Conservation (phyloP, 1,140 invertebrate genomes). For the Leptinotarsa lineolata region DNA sequence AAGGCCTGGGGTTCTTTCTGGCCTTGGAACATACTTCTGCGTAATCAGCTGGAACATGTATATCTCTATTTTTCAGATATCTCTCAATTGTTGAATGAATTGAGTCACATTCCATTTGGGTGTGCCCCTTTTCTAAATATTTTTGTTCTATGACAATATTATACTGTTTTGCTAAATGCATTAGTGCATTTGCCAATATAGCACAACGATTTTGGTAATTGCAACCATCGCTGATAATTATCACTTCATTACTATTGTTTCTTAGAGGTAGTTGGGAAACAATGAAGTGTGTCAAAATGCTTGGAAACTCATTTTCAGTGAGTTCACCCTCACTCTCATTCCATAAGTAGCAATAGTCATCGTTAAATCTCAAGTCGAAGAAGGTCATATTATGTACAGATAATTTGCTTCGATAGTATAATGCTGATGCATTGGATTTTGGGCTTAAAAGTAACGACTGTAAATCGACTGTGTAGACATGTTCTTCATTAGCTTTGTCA, state of each 20-base stretch:
- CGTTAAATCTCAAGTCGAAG: conserved; percentile 41
- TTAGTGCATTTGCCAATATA: conserved; percentile 32
- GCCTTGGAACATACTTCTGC: conserved; percentile 38
- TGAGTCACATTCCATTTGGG: conserved; percentile 51
- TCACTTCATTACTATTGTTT: background rate
- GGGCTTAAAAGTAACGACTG: conserved; percentile 42
- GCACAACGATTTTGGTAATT: conserved; percentile 33
- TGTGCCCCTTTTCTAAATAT: conserved; percentile 48
- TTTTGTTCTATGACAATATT: conserved; percentile 36
- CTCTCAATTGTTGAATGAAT: conserved; percentile 49
- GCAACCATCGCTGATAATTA: conserved; percentile 32
- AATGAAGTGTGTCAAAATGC: background rate
- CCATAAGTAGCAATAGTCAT: conserved; percentile 37
- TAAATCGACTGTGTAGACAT: conserved; percentile 32
- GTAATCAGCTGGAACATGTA: conserved; percentile 45
- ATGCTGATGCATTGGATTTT: conserved; percentile 37
- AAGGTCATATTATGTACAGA: conserved; percentile 48
- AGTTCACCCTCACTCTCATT: conserved; percentile 42
- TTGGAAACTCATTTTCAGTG: conserved; percentile 37
- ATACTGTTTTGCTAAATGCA: conserved; percentile 21
- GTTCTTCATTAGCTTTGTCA: conserved; percentile 35
- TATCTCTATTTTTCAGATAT: conserved; percentile 35
- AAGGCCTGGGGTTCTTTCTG: conserved; percentile 38
- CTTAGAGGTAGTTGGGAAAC: background rate
- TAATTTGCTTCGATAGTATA: conserved; percentile 50